Base-by-base conservation (phyloP, 1,140 invertebrate species). In the Drosophila funebris region DNA sequence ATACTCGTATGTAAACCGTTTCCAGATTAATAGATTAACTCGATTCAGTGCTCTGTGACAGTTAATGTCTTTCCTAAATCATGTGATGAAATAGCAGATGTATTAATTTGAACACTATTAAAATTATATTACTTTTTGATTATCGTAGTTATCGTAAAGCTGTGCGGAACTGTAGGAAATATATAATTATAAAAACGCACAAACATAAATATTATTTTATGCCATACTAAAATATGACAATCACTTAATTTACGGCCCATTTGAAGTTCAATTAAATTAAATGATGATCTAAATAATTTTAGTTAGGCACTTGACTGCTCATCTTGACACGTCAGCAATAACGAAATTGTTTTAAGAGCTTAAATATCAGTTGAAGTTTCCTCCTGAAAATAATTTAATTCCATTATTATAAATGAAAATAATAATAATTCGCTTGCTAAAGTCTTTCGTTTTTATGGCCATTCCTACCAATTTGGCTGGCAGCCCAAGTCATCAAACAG, bases 381-480 rank as follows among this genome's bases (percentile, higher is more conserved):
- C n/a, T n/a, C n/a, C n/a, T n/a, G n/a, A 22, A 73, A 81, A 74
- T 81, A 77, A 87, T 87, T 87, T 61, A 63, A 77, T 84, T 85
- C 68, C 77, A 77, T 81, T 80, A 69, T 69, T 48, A 27, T 44
- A 48, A 27, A 48, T 11, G 61, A 20, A 56, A 72, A 66, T 37
- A 39, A 66, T 37, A 39, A 53, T 39, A n/a, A 27, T 44, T 36
- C 27, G 31, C 41, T 67, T 60, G 67, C 50, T 39, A 29, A 11
- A 57, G 46, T 24, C 48, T 24, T 73, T 37, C 14, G 24, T 8
- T 66, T 50, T 46, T 56, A 68, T 18, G 53, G 36, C 18, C 62
- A 58, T 41, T 46, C 56, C 56, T 68, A 57, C 9, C 13, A 31
- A 39, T n/a, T 46, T 56, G 41, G 39, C 48, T 46, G 8, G 39